phyloP scores from a whole-genome alignment of 2,113 vertebrate genomes.

The Saguinus imperator region DNA sequence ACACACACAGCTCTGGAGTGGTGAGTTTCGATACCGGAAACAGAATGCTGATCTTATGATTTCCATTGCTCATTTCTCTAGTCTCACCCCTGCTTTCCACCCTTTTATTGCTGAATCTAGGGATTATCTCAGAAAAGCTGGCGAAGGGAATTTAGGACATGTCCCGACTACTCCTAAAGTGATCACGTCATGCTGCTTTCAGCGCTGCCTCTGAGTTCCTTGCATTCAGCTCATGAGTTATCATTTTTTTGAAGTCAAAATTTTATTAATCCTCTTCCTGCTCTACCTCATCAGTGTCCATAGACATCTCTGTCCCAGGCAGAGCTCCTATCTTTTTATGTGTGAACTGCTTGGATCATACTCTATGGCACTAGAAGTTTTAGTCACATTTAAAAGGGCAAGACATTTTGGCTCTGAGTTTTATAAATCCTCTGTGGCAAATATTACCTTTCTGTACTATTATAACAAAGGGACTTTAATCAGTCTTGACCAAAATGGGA shows the following conservation, averaged over 20 bases:
- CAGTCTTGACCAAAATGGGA: neutral
- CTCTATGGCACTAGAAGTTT: neutral
- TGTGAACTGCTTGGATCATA: neutral
- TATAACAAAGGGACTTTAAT: neutral
- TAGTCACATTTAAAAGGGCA: slow-evolving; percentile 1
- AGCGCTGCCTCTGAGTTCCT: too few relatives aligned
- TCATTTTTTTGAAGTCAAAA: neutral
- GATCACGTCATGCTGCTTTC: neutral
- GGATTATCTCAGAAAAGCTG: neutral
- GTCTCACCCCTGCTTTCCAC: neutral
- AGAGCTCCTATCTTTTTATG: neutral
- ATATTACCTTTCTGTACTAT: neutral
- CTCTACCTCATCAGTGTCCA: neutral
- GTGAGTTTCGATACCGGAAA: neutral
- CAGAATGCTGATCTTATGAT: neutral
- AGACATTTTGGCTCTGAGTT: slow-evolving; percentile 16
- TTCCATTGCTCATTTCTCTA: neutral
- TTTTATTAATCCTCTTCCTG: neutral
- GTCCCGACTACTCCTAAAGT: neutral
- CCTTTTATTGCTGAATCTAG: neutral
- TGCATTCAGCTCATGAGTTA: neutral
- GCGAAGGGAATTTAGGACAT: neutral
- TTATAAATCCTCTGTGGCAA: slow-evolving; percentile 25
- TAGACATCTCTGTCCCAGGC: neutral
- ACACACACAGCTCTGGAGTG: neutral